Conservation (phyloP, 1,140 invertebrate genomes). For the Zaprionus lachaisei region DNA sequence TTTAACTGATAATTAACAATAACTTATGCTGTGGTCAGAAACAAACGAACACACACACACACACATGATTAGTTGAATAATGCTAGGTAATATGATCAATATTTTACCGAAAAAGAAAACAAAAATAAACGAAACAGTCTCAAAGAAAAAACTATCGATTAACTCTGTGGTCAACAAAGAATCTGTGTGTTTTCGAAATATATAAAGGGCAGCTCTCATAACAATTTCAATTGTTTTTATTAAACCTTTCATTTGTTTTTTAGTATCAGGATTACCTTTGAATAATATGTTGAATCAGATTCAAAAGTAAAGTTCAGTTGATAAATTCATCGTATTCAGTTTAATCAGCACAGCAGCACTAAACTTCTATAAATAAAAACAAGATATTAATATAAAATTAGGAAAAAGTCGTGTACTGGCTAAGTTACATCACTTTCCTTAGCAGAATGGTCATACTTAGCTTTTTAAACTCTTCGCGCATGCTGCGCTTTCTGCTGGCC, state of each 20-base stretch:
- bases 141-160: constrained; percentile 41
- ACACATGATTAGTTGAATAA: constrained; percentile 23
- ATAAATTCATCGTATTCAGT: neutral
- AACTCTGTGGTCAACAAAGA: constrained; percentile 23
- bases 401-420: neutral
- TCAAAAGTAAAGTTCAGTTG: neutral
- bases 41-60: constrained; percentile 33
- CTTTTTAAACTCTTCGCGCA: neutral
- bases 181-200: constrained; percentile 28
- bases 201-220: constrained; percentile 25
- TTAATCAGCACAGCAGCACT: neutral
- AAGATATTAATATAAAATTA: neutral
- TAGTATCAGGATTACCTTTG: neutral
- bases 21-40: constrained; percentile 75
- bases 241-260: neutral
- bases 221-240: constrained; percentile 25
- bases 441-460: neutral
- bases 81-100: constrained; percentile 18
- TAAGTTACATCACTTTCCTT: neutral
- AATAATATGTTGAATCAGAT: neutral
- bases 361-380: neutral
- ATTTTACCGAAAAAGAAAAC: constrained; percentile 17
- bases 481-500: neutral
- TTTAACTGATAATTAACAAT: constrained; percentile 78
- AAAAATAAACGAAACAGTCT: constrained; percentile 37